These are phyloP conservation scores for Octonoba sinensis DNA, from an alignment of 2,888 invertebrate species.

Conservation along the genomic window DNA sequence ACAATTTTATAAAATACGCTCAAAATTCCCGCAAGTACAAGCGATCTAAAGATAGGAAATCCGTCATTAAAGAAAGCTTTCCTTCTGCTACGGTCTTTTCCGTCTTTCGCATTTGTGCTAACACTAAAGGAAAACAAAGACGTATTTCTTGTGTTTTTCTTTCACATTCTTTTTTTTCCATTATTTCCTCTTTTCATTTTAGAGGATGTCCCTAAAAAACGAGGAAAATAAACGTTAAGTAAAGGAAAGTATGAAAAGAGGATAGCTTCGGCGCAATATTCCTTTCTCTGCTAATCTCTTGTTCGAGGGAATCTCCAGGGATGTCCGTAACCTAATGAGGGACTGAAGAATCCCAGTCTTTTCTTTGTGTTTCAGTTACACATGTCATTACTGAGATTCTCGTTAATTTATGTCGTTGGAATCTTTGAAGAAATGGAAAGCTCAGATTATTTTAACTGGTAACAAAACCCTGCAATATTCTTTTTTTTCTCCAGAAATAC, in stretches of 20 bases:
- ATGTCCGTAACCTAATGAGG: conserved; percentile 51
- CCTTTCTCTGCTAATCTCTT: conserved; percentile 24
- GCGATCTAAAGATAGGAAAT: conserved; percentile 19
- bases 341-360: conserved; percentile 4
- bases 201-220: conserved; percentile 34
- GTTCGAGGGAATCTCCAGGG: conserved; percentile 36
- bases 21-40: conserved; percentile 1
- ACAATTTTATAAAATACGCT: conserved; percentile 27
- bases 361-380: conserved; percentile 8
- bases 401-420: too few relatives aligned
- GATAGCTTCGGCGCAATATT: conserved; percentile 18
- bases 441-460: too few relatives aligned
- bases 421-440: too few relatives aligned
- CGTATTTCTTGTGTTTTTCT: conserved; percentile 3
- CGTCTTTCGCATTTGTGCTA: conserved; percentile 40
- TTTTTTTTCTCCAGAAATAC: too few relatives aligned
- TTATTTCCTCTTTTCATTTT: conserved; percentile 31
- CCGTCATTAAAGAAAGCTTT: conserved; percentile 58
- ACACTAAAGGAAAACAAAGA: conserved; percentile 26
- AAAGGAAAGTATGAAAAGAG: conserved; percentile 36
- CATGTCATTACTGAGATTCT: background rate
- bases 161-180: conserved; percentile 14
- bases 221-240: conserved; percentile 39
- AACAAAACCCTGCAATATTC: too few relatives aligned
- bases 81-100: conserved; percentile 16